phyloP scores from a whole-genome alignment of 1,140 invertebrate genomes.

The Bombus waltoni region DNA sequence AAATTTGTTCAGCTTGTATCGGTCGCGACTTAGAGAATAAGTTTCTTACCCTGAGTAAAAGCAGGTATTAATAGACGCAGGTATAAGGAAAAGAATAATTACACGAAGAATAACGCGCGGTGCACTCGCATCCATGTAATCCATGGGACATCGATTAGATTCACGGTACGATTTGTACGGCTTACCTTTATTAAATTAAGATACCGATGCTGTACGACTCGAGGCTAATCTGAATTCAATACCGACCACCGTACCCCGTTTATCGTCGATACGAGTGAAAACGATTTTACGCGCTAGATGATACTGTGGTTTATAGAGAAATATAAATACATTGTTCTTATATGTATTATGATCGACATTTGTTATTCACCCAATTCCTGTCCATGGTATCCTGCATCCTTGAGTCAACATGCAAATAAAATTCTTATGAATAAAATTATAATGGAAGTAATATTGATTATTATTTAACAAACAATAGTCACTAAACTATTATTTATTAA shows the following conservation, averaged over 20 bases:
- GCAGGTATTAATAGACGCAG: slow-evolving; percentile 5
- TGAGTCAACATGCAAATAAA: background rate
- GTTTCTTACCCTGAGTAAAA: background rate
- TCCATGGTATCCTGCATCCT: background rate
- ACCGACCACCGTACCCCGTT: slow-evolving; percentile 19
- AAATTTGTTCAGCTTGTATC: background rate
- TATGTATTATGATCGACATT: background rate
- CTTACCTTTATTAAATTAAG: slow-evolving; percentile 51
- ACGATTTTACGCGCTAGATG: slow-evolving; percentile 9
- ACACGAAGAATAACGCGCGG: background rate
- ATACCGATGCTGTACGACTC: slow-evolving; percentile 37
- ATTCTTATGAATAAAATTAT: background rate
- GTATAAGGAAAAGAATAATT: background rate
- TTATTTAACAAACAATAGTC: too few species aligned
- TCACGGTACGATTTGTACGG: slow-evolving; percentile 44
- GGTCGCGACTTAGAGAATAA: background rate
- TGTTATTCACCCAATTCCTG: background rate
- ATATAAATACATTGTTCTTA: slow-evolving; percentile 37
- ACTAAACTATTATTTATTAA: too few species aligned
- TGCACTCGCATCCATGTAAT: background rate
- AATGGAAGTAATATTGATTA: too few species aligned
- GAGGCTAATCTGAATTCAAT: slow-evolving; percentile 45
- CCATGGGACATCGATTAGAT: slow-evolving; percentile 33
- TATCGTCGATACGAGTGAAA: slow-evolving; percentile 21
- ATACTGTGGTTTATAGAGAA: slow-evolving; percentile 4